phyloP scores from a whole-genome alignment of 1,140 invertebrate species.

The Zaprionus gabonicus region DNA sequence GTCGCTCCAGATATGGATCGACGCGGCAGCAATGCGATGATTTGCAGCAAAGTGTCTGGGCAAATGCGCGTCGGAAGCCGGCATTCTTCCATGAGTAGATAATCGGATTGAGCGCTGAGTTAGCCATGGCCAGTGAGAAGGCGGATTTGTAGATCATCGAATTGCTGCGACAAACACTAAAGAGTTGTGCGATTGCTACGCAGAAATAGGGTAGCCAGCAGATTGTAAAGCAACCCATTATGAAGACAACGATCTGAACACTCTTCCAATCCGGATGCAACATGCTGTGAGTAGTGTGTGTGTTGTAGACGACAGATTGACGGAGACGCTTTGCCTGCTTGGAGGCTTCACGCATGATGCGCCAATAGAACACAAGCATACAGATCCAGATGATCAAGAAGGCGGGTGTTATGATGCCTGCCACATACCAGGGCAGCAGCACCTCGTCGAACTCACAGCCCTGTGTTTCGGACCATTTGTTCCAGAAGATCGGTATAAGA shows the following conservation, averaged over 20 bases:
- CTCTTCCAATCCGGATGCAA: conserved; percentile 89
- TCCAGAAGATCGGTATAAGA: conserved; percentile 89
- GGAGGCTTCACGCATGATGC: conserved; percentile 90
- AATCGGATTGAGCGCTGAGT: conserved; percentile 91
- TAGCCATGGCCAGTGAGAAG: conserved; percentile 89
- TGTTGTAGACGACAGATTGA: conserved; percentile 66
- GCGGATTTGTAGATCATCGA: conserved; percentile 88
- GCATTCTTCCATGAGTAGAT: conserved; percentile 93
- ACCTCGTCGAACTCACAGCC: conserved; percentile 86
- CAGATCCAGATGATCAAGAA: conserved; percentile 89
- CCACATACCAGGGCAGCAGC: conserved; percentile 86
- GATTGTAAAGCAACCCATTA: conserved; percentile 90
- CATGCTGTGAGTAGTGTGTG: conserved; percentile 85
- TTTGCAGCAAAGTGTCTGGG: conserved; percentile 87
- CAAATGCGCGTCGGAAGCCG: conserved; percentile 89
- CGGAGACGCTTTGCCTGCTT: conserved; percentile 88
- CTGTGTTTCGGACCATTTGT: conserved; percentile 87
- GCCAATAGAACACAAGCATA: conserved; percentile 90
- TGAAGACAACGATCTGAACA: conserved; percentile 90
- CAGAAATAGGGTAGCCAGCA: conserved; percentile 91
- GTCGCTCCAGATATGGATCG: conserved; percentile 43
- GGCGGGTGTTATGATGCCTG: conserved; percentile 88
- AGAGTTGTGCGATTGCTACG: conserved; percentile 87
- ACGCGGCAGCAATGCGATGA: conserved; percentile 84
- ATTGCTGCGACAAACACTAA: conserved; percentile 85